phyloP scores from a whole-genome alignment of 2,888 invertebrate genomes.

The Helicoverpa assulta region DNA sequence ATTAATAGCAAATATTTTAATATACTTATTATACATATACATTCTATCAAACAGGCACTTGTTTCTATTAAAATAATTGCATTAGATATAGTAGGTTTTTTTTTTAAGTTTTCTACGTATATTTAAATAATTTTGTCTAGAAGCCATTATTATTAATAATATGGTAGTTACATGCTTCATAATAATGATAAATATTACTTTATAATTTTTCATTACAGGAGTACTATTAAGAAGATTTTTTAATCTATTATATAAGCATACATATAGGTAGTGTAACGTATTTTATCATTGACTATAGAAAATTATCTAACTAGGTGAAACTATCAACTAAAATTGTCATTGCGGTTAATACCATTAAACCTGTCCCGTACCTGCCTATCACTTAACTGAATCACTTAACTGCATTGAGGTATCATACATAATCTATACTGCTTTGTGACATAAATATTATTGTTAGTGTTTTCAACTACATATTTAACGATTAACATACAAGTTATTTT shows the following conservation, averaged over 20 bases:
- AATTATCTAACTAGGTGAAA: neutral
- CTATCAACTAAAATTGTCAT: neutral
- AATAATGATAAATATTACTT: too few relatives aligned
- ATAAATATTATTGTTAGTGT: constrained; percentile 1
- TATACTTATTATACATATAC: neutral
- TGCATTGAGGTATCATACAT: neutral
- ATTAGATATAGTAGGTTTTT: neutral
- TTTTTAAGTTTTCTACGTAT: neutral
- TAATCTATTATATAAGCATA: too few relatives aligned
- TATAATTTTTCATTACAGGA: too few relatives aligned
- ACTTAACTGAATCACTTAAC: constrained; percentile 7
- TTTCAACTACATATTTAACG: neutral
- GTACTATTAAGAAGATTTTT: neutral
- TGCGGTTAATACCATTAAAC: neutral
- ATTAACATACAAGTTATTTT: neutral
- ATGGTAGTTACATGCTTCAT: neutral
- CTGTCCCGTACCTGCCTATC: constrained; percentile 1
- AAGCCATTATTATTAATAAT: neutral
- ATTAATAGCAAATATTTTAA: constrained; percentile 7
- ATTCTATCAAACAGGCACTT: constrained; percentile 34
- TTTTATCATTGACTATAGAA: neutral
- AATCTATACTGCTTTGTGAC: constrained; percentile 17
- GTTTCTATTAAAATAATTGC: constrained; percentile 6
- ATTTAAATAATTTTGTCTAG: neutral
- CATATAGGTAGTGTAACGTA: neutral